phyloP scores from a whole-genome alignment of 1,140 invertebrate species.

The Colletes gigas region DNA sequence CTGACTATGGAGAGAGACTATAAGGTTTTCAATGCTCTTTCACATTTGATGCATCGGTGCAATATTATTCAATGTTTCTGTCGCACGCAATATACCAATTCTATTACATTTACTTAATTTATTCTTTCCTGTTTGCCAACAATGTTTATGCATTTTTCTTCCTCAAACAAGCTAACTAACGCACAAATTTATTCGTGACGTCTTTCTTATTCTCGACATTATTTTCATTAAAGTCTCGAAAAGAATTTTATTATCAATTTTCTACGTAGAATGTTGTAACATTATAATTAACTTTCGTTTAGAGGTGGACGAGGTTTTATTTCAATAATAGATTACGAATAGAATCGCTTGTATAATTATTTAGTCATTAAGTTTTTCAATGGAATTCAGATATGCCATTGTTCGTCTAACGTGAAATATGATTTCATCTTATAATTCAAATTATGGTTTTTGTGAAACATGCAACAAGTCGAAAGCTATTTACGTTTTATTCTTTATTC shows the following conservation, averaged over 20 bases:
- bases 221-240: background rate
- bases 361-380: too few relatives aligned
- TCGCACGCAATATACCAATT: background rate
- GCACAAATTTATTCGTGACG: background rate
- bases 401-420: too few relatives aligned
- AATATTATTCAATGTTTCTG: background rate
- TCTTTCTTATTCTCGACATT: background rate
- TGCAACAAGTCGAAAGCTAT: too few relatives aligned
- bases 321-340: too few relatives aligned
- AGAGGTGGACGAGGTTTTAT: too few relatives aligned
- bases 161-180: background rate
- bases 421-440: too few relatives aligned
- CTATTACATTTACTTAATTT: background rate
- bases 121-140: background rate
- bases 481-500: too few relatives aligned
- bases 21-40: background rate
- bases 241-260: background rate
- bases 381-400: too few relatives aligned
- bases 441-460: too few relatives aligned
- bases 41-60: background rate
- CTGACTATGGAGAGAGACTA: slow-evolving; percentile 66
- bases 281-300: background rate
- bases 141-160: background rate
- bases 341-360: too few relatives aligned
- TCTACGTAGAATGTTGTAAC: background rate